These are phyloP conservation scores for Porites lutea DNA, from an alignment of 64 coral and sea anemone species.

Conservation along the genomic window DNA sequence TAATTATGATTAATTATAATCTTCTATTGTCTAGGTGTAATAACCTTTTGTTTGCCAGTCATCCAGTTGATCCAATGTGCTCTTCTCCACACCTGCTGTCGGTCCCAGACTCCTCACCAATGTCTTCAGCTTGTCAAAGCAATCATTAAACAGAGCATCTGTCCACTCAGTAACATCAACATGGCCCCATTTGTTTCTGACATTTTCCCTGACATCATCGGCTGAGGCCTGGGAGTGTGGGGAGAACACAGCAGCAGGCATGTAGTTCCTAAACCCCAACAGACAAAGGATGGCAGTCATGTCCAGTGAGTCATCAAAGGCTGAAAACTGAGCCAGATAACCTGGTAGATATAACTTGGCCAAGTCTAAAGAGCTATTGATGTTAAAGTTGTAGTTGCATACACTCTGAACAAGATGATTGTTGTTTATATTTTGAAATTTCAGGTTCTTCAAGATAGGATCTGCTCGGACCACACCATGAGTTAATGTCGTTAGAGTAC, in stretches of 20 bases:
- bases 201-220: slow-evolving; percentile 50
- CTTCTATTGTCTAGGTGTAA: too few species aligned
- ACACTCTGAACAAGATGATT: slow-evolving; percentile 7
- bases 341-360: slow-evolving; percentile 46
- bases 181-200: slow-evolving; percentile 80
- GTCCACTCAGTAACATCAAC: slow-evolving; percentile 55
- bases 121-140: slow-evolving; percentile 57
- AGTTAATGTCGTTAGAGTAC: too few species aligned
- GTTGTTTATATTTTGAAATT: too few species aligned
- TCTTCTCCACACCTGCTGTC: neutral
- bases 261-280: neutral
- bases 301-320: slow-evolving; percentile 75
- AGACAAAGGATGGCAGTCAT: slow-evolving; percentile 55
- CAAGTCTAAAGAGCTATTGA: slow-evolving; percentile 25
- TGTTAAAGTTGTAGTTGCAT: neutral
- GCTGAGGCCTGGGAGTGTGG: slow-evolving; percentile 17
- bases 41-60: slow-evolving; percentile 84
- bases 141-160: too few species aligned
- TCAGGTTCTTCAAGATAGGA: too few species aligned
- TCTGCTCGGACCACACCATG: too few species aligned
- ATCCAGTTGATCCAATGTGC: slow-evolving; percentile 37
- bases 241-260: slow-evolving; percentile 44
- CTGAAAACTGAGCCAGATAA: slow-evolving; percentile 48
- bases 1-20: too few species aligned
- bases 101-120: slow-evolving; percentile 36